Conservation (phyloP, 2,113 vertebrate genomes). For the Trogon melanurus region DNA sequence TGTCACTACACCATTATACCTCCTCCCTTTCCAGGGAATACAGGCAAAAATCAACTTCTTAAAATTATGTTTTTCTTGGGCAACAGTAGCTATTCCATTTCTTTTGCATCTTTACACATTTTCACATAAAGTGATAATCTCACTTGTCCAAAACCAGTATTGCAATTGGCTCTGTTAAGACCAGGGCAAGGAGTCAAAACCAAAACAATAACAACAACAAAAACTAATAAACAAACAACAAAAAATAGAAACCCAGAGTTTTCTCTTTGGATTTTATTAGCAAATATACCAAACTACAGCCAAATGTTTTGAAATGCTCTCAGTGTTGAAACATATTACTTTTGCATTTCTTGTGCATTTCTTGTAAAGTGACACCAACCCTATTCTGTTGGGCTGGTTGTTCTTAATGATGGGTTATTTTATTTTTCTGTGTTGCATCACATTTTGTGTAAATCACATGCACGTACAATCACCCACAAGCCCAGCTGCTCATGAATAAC, state of each 20-base stretch:
- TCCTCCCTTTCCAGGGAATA: neutral
- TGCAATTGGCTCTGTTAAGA: neutral
- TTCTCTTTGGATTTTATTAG: neutral
- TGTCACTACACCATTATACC: neutral
- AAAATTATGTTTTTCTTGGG: neutral
- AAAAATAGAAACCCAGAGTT: neutral
- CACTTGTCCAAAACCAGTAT: neutral
- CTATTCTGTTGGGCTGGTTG: neutral
- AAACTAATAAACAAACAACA: fast-evolving
- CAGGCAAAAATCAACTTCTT: neutral
- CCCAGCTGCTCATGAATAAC: neutral
- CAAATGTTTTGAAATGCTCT: neutral
- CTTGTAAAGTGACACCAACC: neutral
- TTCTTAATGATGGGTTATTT: neutral
- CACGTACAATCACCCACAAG: neutral
- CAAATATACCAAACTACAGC: neutral
- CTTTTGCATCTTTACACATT: neutral
- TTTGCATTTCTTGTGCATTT: neutral
- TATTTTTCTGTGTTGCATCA: neutral
- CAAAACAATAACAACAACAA: too few relatives aligned
- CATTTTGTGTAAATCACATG: neutral
- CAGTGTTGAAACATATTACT: neutral
- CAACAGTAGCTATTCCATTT: neutral
- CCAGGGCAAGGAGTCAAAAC: fast-evolving
- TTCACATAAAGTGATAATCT: neutral